Percentiles rank a stretch among this genome's conserved stretches.
Evolutionary conservation across 2,888 invertebrate genomes (phyloP).

Genomic region (Camponotus fellah): DNA sequence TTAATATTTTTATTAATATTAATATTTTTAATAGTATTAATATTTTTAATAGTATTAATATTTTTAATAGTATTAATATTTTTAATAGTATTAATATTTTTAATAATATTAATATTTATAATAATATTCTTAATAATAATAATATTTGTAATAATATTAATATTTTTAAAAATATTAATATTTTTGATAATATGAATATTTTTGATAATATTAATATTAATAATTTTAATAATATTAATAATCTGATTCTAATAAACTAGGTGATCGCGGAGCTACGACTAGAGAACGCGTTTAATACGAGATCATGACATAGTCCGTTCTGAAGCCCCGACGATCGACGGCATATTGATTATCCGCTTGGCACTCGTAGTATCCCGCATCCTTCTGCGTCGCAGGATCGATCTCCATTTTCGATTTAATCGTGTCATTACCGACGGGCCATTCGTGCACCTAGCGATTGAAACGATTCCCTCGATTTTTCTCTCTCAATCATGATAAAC

Average conservation of each 20-base stretch:
- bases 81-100: too few relatives aligned
- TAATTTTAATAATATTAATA: not conserved
- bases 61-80: too few relatives aligned
- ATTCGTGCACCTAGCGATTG: constrained; percentile 88
- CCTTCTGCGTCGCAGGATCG: constrained; percentile 91
- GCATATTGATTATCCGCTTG: constrained; percentile 91
- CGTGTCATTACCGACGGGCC: constrained; percentile 89
- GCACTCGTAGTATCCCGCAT: constrained; percentile 91
- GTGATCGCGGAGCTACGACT: constrained; percentile 8
- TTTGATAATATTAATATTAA: too few relatives aligned
- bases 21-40: too few relatives aligned
- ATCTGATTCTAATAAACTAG: constrained; percentile 13
- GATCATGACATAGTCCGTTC: constrained; percentile 89
- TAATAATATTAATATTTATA: too few relatives aligned
- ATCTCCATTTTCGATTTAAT: constrained; percentile 92
- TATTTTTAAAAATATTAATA: too few relatives aligned
- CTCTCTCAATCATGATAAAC: not conserved
- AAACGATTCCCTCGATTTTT: constrained; percentile 1
- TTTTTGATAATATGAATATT: too few relatives aligned
- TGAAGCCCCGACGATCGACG: constrained; percentile 90
- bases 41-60: too few relatives aligned
- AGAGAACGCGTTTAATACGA: constrained; percentile 83
- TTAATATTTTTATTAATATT: not conserved
- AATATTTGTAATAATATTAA: too few relatives aligned
- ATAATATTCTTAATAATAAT: too few relatives aligned